Base-by-base conservation (phyloP, 2,113 vertebrate genomes). In the Thomomys bottae region DNA sequence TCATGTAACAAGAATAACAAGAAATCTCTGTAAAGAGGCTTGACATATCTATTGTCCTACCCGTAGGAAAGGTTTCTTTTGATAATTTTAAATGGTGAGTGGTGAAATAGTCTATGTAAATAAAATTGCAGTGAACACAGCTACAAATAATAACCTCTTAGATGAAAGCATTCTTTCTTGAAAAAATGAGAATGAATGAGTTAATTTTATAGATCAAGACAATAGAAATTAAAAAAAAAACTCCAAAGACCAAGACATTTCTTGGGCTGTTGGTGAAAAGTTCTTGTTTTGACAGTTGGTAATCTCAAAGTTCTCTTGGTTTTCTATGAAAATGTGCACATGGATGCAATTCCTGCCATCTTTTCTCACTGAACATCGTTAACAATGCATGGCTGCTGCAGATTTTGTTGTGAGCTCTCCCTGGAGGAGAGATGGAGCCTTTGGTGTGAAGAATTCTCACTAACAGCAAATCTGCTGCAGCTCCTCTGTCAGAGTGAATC, bases 381-480 rank as follows among this genome's bases (percentile, higher is more conserved):
- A 84, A 82, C 61, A 79, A 18, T 63, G 84, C 83, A 36, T 68
- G 0, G 0, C 87, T 97, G 94, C 93, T 96, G 91, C 88, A 96
- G 93, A 75, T 64, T 92, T 91, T 88, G 0, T 94, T 84, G 26
- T 78, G 95, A 97, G 82, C 78, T 77, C 91, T 89, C 84, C 68
- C 81, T 96, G 71, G 70, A 96, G 94, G 93, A 97, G 89, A 96
- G 86, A 83, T 0, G 34, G 49, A 91, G 96, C 96, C 84, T 95
- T 89, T 91, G 82, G 71, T 87, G 84, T 92, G 70, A 76, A 92
- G 92, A 72, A 94, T 96, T 96, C 96, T 96, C 90, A 92, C 38
- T 89, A 96, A 95, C 90, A 95, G 98, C 96, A 97, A 97, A 98
- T 98, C 98, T 99, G 98, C 98, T 98, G 98, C 77, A 96, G 95